Evolutionary conservation across 2,888 invertebrate genomes (phyloP).

Genomic region (Congeria kusceri): DNA sequence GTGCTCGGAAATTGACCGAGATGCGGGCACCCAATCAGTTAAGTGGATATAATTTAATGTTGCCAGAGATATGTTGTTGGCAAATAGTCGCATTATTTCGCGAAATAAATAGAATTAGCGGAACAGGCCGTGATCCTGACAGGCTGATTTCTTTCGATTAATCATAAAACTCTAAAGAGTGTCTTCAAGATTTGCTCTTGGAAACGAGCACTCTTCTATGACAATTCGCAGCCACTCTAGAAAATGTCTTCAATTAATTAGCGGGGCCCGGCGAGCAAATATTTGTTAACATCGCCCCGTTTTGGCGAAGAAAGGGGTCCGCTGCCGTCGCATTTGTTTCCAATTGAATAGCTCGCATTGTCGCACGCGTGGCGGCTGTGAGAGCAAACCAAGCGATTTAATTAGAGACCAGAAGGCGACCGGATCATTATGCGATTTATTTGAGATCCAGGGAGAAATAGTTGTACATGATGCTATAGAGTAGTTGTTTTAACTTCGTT

Average conservation of each 20-base stretch:
- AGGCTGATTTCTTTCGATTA: slow-evolving; percentile 60
- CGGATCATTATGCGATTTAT: background rate
- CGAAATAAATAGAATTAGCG: slow-evolving; percentile 62
- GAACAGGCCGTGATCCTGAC: slow-evolving; percentile 44
- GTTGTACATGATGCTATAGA: too few species aligned
- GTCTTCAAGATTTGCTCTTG: slow-evolving; percentile 43
- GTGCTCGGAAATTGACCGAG: slow-evolving; percentile 8
- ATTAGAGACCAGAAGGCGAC: slow-evolving; percentile 53
- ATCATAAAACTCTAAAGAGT: slow-evolving; percentile 51
- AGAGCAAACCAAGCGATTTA: slow-evolving; percentile 41
- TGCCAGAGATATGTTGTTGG: slow-evolving; percentile 36
- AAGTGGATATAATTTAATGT: slow-evolving; percentile 63
- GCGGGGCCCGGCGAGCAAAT: slow-evolving; percentile 60
- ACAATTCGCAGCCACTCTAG: slow-evolving; percentile 46
- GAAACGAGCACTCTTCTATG: slow-evolving; percentile 50
- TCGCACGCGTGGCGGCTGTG: slow-evolving; percentile 30
- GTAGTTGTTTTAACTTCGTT: too few species aligned
- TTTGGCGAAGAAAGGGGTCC: slow-evolving; percentile 46
- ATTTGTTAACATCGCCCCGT: slow-evolving; percentile 65
- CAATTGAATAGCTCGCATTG: slow-evolving; percentile 57
- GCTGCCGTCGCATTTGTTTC: slow-evolving; percentile 53
- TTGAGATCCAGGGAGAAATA: background rate
- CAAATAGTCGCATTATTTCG: slow-evolving; percentile 62
- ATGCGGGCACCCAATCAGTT: slow-evolving; percentile 51
- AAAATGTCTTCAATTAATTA: slow-evolving; percentile 67